Evolutionary conservation across 2,888 invertebrate genomes (phyloP).

Genomic region (Flexamia atlantica): DNA sequence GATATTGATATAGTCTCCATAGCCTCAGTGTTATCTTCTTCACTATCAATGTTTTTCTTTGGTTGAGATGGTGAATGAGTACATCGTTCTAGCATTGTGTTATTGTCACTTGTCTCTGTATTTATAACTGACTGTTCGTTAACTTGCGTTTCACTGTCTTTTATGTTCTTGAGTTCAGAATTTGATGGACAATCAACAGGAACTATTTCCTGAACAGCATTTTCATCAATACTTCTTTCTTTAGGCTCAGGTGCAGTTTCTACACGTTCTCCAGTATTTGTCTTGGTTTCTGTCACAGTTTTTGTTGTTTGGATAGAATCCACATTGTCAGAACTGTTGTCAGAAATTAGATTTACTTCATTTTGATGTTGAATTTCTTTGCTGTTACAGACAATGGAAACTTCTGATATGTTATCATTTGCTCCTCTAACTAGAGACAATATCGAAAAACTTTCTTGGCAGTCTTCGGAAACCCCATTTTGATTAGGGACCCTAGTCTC

Average conservation of each 20-base stretch:
- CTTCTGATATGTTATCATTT: neutral
- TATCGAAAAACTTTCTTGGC: neutral
- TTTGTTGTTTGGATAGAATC: neutral
- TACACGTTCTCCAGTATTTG: neutral
- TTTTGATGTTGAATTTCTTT: neutral
- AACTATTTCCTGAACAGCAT: neutral
- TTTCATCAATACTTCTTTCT: neutral
- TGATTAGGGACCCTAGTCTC: neutral
- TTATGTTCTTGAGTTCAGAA: neutral
- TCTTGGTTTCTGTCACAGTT: neutral
- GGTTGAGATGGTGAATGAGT: neutral
- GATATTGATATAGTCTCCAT: conserved; percentile 54
- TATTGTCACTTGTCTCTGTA: neutral
- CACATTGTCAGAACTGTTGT: neutral
- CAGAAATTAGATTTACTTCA: neutral
- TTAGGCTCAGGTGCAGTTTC: neutral
- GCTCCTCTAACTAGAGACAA: neutral
- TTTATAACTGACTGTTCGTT: neutral
- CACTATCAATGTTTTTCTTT: neutral
- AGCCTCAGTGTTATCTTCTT: neutral
- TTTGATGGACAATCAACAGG: neutral
- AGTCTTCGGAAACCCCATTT: neutral
- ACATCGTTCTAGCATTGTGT: neutral
- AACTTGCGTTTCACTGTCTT: neutral
- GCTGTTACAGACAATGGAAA: neutral